phyloP scores from a whole-genome alignment of 2,113 vertebrate genomes.

The Atlantisia rogersi region DNA sequence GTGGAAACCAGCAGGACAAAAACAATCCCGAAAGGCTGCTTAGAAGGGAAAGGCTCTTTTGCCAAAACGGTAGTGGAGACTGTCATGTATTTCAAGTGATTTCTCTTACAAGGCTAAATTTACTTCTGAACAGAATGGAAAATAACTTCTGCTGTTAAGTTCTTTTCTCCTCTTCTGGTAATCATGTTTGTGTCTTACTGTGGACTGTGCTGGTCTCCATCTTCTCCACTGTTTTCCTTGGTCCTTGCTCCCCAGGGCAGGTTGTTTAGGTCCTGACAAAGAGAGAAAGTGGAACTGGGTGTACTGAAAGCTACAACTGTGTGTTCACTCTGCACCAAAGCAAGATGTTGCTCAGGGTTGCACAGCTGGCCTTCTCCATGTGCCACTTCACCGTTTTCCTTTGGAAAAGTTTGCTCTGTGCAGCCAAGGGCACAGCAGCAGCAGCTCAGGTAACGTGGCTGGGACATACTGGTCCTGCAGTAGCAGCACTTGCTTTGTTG shows the following conservation, averaged over 20 bases:
- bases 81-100: not conserved
- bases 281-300: not conserved
- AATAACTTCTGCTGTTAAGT: not conserved
- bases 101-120: not conserved
- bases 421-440: not conserved
- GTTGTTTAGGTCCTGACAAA: not conserved
- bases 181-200: not conserved
- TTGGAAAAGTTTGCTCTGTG: not conserved
- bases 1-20: not conserved
- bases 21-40: not conserved
- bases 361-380: not conserved
- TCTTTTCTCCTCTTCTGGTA: not conserved
- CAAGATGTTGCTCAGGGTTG: not conserved
- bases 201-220: not conserved
- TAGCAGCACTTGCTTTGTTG: fast-evolving
- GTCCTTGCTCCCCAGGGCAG: not conserved
- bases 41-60: not conserved
- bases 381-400: not conserved
- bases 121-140: not conserved
- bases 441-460: not conserved
- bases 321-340: not conserved
- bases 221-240: not conserved
- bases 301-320: not conserved
- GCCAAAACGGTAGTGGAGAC: not conserved
- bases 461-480: not conserved